phyloP scores from a whole-genome alignment of 35 echinoderm and acorn worm species.

The Lytechinus pictus region DNA sequence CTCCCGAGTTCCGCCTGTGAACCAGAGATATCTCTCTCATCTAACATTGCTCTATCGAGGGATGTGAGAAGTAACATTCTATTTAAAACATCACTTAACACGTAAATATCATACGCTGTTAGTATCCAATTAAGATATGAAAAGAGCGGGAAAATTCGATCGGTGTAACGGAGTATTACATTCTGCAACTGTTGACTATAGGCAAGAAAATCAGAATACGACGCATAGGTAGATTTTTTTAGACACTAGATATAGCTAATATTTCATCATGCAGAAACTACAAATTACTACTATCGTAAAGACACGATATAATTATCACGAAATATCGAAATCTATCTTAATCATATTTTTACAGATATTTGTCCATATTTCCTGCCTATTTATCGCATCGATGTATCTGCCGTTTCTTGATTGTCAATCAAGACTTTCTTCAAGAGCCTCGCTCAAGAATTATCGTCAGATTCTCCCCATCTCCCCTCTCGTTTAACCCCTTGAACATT shows the following conservation, averaged over 20 bases:
- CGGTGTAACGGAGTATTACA: not conserved
- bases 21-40: not conserved
- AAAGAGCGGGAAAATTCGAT: not conserved
- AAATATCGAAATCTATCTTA: not conserved
- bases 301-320: not conserved
- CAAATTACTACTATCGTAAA: not conserved
- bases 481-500: not conserved
- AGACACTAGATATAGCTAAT: not conserved
- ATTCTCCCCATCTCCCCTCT: not conserved
- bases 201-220: not conserved
- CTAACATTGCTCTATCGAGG: not conserved
- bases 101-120: not conserved
- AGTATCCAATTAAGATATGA: not conserved
- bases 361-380: not conserved
- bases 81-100: not conserved
- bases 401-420: conserved; percentile 1
- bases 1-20: not conserved
- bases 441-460: not conserved
- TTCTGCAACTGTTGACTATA: not conserved
- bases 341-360: not conserved
- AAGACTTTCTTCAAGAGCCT: not conserved
- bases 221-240: not conserved
- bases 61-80: not conserved
- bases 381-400: not conserved
- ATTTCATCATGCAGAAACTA: not conserved